Evolutionary conservation across 1,140 invertebrate species (phyloP), one percentile per base, ranked within the genome.

Genomic region (Brachionus calyciflorus): DNA sequence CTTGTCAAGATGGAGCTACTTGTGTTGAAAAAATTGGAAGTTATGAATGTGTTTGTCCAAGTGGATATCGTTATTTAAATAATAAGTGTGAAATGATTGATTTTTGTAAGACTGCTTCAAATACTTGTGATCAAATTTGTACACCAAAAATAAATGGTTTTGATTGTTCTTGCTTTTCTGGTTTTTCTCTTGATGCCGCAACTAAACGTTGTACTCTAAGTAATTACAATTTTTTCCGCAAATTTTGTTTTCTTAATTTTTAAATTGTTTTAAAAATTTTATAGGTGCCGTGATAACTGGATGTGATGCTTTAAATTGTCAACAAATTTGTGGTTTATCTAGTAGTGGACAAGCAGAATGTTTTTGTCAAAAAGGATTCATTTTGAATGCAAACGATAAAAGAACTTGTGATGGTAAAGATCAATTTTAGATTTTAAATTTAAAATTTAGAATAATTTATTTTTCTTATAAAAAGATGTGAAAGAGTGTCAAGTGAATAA

Each of bases 61-160:
- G 1, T 49, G 51, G 51, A 0, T 51, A 37, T 33, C 12, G 17
- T 41, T 49, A 51, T 26, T 10, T 19, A 2, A 40, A 40, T 21
- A 17, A 51, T 10, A 12, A 14, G 7, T 73, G 69, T 24, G 19
- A 33, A 49, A 19, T 51, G 19, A 73, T 73, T n/a, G 69, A 73
- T 30, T 73, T 17, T 41, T 73, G 69, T 73, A 7, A 30, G 21
- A 73, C 69, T 40, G 3, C 0, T 1, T 3, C 10, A 0, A 73
- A 73, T 40, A 28, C 7, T 9, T 73, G 69, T 55, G 69, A 51
- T 14, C 51, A 49, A 73, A 51, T 51, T 5, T 73, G 69, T 51
- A 37, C 0, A 14, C 28, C 46, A 19, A 30, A 28, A 4, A 1
- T 14, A 28, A 55, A 40, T 10, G 46, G 24, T 37, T 19, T 73